Conservation (phyloP, 1,140 invertebrate genomes). For the Gryllus bimaculatus region DNA sequence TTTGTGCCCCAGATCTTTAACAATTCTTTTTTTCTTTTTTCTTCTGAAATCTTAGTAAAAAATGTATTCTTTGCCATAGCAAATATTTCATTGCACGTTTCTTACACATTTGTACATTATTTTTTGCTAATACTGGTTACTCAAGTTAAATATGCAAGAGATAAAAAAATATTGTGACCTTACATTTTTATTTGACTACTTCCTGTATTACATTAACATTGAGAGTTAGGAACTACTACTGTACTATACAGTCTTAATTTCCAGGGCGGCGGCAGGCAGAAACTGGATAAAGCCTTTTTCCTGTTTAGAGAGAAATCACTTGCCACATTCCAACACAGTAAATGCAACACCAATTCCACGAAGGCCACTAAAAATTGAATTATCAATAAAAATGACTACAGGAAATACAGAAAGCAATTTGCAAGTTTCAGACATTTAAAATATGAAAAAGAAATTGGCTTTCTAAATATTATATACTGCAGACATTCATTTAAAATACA, state of each 20-base stretch:
- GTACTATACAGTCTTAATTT: neutral
- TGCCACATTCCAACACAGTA: neutral
- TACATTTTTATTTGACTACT: neutral
- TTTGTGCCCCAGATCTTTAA: too few relatives aligned
- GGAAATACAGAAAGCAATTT: too few relatives aligned
- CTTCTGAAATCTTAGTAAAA: too few relatives aligned
- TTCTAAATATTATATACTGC: too few relatives aligned
- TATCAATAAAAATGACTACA: neutral
- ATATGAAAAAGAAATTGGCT: too few relatives aligned
- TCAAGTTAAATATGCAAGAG: neutral
- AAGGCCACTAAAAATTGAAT: neutral
- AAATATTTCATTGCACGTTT: too few relatives aligned
- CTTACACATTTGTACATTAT: neutral
- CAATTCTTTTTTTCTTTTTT: too few relatives aligned
- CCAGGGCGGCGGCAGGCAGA: neutral
- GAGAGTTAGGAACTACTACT: neutral
- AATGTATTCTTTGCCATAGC: too few relatives aligned
- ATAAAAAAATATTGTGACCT: neutral
- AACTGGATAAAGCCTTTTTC: neutral
- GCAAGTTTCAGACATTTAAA: too few relatives aligned
- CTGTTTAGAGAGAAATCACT: neutral
- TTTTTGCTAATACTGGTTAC: neutral
- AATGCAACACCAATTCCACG: neutral
- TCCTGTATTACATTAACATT: neutral
- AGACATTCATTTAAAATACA: neutral